Evolutionary conservation across 1,140 invertebrate genomes (phyloP).

Genomic region (Subanguina moxae): DNA sequence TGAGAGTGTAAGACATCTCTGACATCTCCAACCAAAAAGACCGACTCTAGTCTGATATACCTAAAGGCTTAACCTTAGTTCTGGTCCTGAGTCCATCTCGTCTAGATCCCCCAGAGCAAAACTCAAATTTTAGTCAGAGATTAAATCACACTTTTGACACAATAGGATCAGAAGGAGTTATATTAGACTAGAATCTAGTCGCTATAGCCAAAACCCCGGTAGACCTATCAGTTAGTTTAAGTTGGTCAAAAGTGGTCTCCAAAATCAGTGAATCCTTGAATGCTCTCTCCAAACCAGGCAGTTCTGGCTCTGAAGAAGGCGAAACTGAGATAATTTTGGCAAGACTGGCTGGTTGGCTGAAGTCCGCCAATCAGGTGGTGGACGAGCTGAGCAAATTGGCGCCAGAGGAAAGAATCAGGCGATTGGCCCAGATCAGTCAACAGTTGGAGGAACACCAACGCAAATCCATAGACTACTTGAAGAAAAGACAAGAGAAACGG

Average conservation of each 20-base stretch:
- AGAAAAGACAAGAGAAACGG: conserved; percentile 9
- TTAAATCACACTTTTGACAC: too few species aligned
- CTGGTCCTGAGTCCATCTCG: too few species aligned
- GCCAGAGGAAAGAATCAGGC: neutral
- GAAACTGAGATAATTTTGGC: conserved; percentile 19
- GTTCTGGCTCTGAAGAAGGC: conserved; percentile 24
- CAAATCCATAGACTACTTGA: conserved; percentile 14
- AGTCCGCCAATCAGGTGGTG: conserved; percentile 28
- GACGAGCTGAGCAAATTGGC: neutral
- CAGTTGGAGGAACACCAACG: conserved; percentile 24
- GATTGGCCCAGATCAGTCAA: conserved; percentile 16
- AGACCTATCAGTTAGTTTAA: too few species aligned
- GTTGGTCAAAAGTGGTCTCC: conserved; percentile 39
- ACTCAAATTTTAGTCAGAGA: too few species aligned
- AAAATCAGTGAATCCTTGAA: conserved; percentile 50
- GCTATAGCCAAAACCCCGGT: too few species aligned
- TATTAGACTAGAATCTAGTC: too few species aligned
- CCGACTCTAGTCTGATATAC: too few species aligned
- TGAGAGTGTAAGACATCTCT: conserved; percentile 18
- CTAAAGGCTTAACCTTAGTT: too few species aligned
- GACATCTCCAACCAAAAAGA: too few species aligned
- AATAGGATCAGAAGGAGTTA: too few species aligned
- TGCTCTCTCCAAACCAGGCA: conserved; percentile 39
- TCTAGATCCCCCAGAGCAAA: too few species aligned
- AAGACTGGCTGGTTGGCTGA: conserved; percentile 42